Evolutionary conservation across 2,113 vertebrate genomes (phyloP).

Genomic region (Corydoras sp.): DNA sequence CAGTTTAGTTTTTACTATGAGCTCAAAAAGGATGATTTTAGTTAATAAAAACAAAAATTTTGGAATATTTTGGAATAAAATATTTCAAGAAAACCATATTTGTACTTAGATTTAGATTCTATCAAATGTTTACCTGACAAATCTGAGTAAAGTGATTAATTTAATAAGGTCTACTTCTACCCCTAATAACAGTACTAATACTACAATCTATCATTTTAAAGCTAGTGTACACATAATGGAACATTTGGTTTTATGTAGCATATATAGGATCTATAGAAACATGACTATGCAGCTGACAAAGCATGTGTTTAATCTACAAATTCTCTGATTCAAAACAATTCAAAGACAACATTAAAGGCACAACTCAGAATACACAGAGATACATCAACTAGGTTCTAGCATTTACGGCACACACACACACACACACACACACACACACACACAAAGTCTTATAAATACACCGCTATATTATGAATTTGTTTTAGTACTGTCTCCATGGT

Average conservation of each 20-base stretch:
- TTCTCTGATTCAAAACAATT: neutral
- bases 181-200: too few species aligned
- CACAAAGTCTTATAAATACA: conserved; percentile 65
- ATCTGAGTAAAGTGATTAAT: too few species aligned
- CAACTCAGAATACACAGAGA: conserved; percentile 18
- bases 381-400: conserved; percentile 38
- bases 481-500: conserved; percentile 71
- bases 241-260: too few species aligned
- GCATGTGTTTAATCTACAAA: neutral
- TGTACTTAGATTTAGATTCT: neutral
- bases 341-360: neutral
- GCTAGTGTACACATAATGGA: too few species aligned
- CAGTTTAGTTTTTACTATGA: too few species aligned
- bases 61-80: too few species aligned
- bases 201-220: too few species aligned
- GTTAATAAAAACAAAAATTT: too few species aligned
- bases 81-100: too few species aligned
- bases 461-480: conserved; percentile 72
- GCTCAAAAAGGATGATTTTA: too few species aligned
- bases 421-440: conserved; percentile 22
- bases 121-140: neutral
- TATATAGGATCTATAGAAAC: neutral
- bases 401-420: conserved; percentile 2
- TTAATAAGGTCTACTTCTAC: too few species aligned
- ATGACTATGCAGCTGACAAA: neutral